Conservation (phyloP, 2,888 invertebrate genomes). For the Trimorus sp. region DNA sequence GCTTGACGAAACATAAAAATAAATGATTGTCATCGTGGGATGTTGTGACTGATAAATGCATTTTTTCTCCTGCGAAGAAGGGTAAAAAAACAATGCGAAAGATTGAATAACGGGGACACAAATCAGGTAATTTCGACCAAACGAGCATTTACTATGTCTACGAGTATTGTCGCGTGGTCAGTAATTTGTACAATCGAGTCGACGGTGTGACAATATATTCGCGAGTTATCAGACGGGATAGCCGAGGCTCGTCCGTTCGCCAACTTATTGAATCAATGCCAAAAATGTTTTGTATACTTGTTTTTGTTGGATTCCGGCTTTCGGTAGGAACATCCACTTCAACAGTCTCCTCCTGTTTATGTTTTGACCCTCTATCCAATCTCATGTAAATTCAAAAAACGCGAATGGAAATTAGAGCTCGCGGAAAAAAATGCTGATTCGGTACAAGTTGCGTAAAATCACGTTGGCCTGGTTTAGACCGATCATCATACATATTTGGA, state of each 20-base stretch:
- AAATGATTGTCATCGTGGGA: slow-evolving; percentile 33
- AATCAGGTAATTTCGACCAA: slow-evolving; percentile 38
- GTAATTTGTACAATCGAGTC: slow-evolving; percentile 34
- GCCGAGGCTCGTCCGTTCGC: not conserved
- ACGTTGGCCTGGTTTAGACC: too few species aligned
- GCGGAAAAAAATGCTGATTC: too few species aligned
- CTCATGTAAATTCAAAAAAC: too few species aligned
- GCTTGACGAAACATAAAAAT: too few species aligned
- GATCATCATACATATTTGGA: too few species aligned
- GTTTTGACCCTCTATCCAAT: too few species aligned
- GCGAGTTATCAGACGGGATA: slow-evolving; percentile 5
- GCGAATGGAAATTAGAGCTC: too few species aligned
- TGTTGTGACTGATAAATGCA: slow-evolving; percentile 52
- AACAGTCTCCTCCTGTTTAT: too few species aligned
- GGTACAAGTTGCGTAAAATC: too few species aligned
- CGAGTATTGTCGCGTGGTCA: slow-evolving; percentile 18
- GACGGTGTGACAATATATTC: slow-evolving; percentile 34
- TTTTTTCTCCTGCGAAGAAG: slow-evolving; percentile 29
- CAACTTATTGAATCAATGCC: slow-evolving; percentile 44
- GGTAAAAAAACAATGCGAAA: not conserved
- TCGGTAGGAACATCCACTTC: too few species aligned
- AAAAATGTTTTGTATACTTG: slow-evolving; percentile 40
- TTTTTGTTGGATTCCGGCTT: not conserved
- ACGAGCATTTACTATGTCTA: slow-evolving; percentile 26
- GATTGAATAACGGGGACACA: not conserved